phyloP scores from a whole-genome alignment of 2,888 invertebrate genomes.

The Kuschelorhynchus macadamiae region DNA sequence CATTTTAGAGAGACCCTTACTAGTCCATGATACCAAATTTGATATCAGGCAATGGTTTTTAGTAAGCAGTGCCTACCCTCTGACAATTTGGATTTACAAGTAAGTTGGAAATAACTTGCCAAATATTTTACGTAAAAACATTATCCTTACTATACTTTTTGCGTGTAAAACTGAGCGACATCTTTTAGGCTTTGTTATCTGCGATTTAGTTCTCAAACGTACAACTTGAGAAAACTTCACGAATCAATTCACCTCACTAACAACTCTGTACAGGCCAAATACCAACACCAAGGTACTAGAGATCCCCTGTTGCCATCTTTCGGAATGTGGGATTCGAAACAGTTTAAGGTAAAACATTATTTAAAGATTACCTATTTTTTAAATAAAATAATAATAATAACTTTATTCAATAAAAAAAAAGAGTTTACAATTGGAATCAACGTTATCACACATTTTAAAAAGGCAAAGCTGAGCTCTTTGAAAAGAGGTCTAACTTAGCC shows the following conservation, averaged over 20 bases:
- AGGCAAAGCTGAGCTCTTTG: no score
- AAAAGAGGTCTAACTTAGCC: no score
- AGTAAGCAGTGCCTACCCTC: constrained; percentile 82
- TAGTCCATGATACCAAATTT: constrained; percentile 90
- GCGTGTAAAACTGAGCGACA: no score
- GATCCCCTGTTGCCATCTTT: constrained; percentile 78
- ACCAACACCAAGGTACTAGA: constrained; percentile 69
- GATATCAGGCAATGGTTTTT: constrained; percentile 93
- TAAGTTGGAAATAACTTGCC: no score
- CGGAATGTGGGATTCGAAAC: constrained; percentile 88
- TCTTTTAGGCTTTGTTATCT: constrained; percentile 81
- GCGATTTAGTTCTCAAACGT: constrained; percentile 88
- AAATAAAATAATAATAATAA: no score
- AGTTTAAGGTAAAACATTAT: constrained; percentile 75
- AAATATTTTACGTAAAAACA: not conserved
- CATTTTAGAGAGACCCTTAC: constrained; percentile 76
- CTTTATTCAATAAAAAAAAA: no score
- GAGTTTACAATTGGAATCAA: no score
- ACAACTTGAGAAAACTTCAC: constrained; percentile 82
- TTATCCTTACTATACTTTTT: no score
- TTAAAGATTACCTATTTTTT: no score
- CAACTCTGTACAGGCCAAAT: constrained; percentile 87
- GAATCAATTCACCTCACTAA: constrained; percentile 91
- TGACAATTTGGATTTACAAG: constrained; percentile 90
- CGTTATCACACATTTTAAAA: no score